Base-by-base conservation (phyloP, 2,797 vertebrate genomes). In the Typhlichthys eigenmanni region DNA sequence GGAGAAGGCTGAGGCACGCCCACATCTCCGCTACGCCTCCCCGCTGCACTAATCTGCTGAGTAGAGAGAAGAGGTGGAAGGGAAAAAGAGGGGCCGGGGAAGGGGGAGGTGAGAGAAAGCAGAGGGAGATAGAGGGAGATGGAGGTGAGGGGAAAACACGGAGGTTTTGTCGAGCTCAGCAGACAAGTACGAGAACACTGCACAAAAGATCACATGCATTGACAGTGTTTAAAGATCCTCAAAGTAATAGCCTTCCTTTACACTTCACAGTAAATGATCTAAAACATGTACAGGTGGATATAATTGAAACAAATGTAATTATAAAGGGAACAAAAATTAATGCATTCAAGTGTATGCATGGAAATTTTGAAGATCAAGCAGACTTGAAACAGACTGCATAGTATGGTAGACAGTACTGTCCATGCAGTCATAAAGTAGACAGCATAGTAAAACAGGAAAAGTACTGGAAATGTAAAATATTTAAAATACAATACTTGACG, bases 1-100 rank as follows among this genome's bases (percentile, higher is more conserved):
- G 87, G 87, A 93, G 88, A 69, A 97, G 85, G 75, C 92, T 91
- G 77, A 97, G 88, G 79, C 89, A 79, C 62, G 76, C 91, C 95
- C 94, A 95, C 97, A 99, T 99, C 62, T 49, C 68, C 68, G 63
- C 58, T 58, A 70, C 45, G 59, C 79, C 78, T 71, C 71, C 73
- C 72, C 47, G 29, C 82, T 73, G 60, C 73, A 60, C 71, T 47
- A 47, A 56, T 72, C 75, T 85, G 60, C 49, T 46, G 57, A 74
- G 12, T 55, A 65, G 5, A 68, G 5, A 56, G 16, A 61, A 71
- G 10, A 12, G 6, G 19, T 34, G 24, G 13, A 13, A 9, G 1
- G 38, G 38, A 43, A 43, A 43, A 9, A 7, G 5, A 49, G 46
- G 5, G 12, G 43, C 10, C 9, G 29, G n/a, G 5, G 50, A n/a